These are phyloP conservation scores for Grallaria varia DNA, from an alignment of 2,113 vertebrate species.

Conservation along the genomic window DNA sequence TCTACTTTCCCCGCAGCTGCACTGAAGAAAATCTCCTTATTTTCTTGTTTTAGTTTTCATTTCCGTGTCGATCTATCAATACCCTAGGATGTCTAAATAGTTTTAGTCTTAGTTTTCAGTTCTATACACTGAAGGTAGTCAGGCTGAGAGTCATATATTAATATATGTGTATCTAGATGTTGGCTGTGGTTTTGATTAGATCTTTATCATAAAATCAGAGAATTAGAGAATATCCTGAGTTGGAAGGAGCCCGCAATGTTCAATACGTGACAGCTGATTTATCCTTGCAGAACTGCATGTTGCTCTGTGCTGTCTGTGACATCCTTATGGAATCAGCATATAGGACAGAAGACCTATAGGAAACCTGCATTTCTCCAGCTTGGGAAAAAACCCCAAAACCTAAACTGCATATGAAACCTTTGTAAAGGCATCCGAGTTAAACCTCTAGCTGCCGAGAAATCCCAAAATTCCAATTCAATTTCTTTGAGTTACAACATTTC, in stretches of 20 bases:
- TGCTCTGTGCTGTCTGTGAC: rapidly evolving
- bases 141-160: not conserved
- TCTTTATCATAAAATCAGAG: not conserved
- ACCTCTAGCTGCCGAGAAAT: not conserved
- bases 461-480: not conserved
- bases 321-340: not conserved
- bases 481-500: not conserved
- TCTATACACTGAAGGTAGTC: not conserved
- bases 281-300: not conserved
- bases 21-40: not conserved
- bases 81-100: not conserved
- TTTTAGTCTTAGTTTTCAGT: not conserved
- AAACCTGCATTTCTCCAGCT: not conserved
- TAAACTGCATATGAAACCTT: not conserved
- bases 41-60: not conserved
- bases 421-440: not conserved
- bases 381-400: not conserved
- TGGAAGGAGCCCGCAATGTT: not conserved
- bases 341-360: not conserved
- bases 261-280: not conserved
- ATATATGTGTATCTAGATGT: not conserved
- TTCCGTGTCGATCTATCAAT: not conserved
- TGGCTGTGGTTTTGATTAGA: not conserved
- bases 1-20: not conserved
- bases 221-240: not conserved